Evolutionary conservation across 1,140 invertebrate genomes (phyloP).

Genomic region (Ceratoteleas bidentatus): DNA sequence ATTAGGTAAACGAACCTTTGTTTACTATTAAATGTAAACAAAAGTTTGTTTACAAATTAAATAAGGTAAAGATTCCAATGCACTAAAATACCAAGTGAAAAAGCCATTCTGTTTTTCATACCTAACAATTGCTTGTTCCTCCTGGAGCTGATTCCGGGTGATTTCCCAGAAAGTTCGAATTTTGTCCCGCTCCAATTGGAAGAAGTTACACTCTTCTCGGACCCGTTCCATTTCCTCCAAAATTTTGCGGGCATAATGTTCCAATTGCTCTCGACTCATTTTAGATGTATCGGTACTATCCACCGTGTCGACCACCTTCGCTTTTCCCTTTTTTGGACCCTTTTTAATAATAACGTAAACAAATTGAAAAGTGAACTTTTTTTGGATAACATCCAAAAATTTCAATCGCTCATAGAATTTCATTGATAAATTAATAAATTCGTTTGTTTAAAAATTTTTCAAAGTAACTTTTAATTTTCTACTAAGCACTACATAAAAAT

Average conservation of each 20-base stretch:
- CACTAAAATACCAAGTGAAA: too few relatives aligned
- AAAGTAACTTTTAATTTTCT: too few relatives aligned
- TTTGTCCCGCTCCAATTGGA: slow-evolving; percentile 97
- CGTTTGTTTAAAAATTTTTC: neutral
- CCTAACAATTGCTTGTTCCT: slow-evolving; percentile 87
- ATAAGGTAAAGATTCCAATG: too few relatives aligned
- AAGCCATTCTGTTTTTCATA: too few relatives aligned
- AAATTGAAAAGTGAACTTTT: too few relatives aligned
- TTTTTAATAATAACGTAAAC: slow-evolving; percentile 11
- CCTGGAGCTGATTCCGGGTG: slow-evolving; percentile 90
- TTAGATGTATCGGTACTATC: slow-evolving; percentile 95
- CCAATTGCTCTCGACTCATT: slow-evolving; percentile 96
- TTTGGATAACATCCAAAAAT: too few relatives aligned
- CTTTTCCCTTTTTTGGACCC: slow-evolving; percentile 56
- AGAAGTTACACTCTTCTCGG: slow-evolving; percentile 96
- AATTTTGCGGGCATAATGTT: slow-evolving; percentile 92
- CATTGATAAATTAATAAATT: neutral
- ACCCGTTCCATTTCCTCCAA: slow-evolving; percentile 96
- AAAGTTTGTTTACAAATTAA: too few relatives aligned
- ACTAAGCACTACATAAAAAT: too few relatives aligned
- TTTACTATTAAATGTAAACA: too few relatives aligned
- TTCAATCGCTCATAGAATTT: neutral
- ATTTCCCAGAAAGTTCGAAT: slow-evolving; percentile 97
- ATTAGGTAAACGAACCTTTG: too few relatives aligned
- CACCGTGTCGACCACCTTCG: slow-evolving; percentile 55